A percentile compares a stretch with the other conserved stretches of the same genome.
Conservation (phyloP, 2,113 vertebrate genomes). For the Scytalopus superciliaris region DNA sequence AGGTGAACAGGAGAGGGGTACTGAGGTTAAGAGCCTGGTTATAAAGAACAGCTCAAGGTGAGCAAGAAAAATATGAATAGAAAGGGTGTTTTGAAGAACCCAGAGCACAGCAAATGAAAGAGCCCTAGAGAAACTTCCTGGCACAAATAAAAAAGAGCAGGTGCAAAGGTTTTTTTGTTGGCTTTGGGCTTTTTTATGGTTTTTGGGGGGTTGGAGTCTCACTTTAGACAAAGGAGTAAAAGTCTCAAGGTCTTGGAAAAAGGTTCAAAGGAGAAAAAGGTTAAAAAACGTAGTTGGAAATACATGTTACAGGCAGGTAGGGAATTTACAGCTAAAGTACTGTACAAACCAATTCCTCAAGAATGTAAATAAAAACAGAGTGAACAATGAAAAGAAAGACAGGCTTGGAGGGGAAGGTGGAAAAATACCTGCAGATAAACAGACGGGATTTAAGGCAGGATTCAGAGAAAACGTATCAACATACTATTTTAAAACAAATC, state of each 20-base stretch:
- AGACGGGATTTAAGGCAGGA: background rate
- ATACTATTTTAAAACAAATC: background rate
- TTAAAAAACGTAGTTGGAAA: background rate
- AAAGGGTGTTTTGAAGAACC: background rate
- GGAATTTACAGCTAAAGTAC: background rate
- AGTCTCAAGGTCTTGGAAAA: background rate
- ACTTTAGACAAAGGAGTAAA: background rate
- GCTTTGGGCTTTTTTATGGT: background rate
- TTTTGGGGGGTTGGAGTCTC: background rate
- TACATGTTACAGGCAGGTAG: background rate
- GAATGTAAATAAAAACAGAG: background rate
- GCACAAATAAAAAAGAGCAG: background rate
- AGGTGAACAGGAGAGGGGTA: background rate
- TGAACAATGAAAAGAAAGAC: background rate
- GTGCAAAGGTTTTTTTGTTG: background rate
- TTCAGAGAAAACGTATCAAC: background rate
- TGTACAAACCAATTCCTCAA: background rate
- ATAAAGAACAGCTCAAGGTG: background rate
- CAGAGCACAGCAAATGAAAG: background rate
- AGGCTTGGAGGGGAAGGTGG: background rate
- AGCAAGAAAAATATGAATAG: background rate
- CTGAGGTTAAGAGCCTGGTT: background rate
- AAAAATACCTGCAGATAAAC: background rate
- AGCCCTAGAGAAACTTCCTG: background rate
- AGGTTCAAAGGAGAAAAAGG: background rate